phyloP scores from a whole-genome alignment of 2,797 vertebrate species.

The Anabas testudineus region DNA sequence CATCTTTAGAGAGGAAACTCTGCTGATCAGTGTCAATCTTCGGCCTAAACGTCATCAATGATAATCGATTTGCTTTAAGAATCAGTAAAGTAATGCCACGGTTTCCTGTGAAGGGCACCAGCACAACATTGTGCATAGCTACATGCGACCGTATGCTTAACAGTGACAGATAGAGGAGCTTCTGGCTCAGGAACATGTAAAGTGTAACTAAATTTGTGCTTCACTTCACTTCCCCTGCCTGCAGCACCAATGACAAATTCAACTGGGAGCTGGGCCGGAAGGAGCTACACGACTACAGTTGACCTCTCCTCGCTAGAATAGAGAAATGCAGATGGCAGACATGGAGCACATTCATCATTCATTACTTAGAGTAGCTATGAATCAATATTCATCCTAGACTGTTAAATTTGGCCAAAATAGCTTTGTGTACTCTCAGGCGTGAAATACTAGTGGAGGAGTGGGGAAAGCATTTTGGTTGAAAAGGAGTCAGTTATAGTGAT shows the following conservation, averaged over 20 bases:
- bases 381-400: conserved; percentile 28
- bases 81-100: neutral
- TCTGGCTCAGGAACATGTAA: conserved; percentile 34
- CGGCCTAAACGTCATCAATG: conserved; percentile 36
- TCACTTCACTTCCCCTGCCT: conserved; percentile 45
- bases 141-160: neutral
- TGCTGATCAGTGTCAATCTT: conserved; percentile 31
- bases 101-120: conserved; percentile 15
- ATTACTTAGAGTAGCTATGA: neutral
- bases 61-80: conserved; percentile 40
- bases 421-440: conserved; percentile 6
- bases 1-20: conserved; percentile 4
- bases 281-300: conserved; percentile 20
- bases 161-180: conserved; percentile 19
- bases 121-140: neutral
- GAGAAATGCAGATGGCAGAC: conserved; percentile 17
- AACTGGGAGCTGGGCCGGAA: conserved; percentile 30
- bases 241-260: conserved; percentile 45
- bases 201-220: conserved; percentile 42
- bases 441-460: neutral
- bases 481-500: neutral
- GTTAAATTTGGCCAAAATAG: conserved; percentile 20
- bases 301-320: conserved; percentile 25
- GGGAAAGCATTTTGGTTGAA: neutral
- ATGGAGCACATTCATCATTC: conserved; percentile 34